A percentile compares a stretch with the other conserved stretches of the same genome.
Conservation (phyloP, 2,888 invertebrate species). For the Pecten maximus region DNA sequence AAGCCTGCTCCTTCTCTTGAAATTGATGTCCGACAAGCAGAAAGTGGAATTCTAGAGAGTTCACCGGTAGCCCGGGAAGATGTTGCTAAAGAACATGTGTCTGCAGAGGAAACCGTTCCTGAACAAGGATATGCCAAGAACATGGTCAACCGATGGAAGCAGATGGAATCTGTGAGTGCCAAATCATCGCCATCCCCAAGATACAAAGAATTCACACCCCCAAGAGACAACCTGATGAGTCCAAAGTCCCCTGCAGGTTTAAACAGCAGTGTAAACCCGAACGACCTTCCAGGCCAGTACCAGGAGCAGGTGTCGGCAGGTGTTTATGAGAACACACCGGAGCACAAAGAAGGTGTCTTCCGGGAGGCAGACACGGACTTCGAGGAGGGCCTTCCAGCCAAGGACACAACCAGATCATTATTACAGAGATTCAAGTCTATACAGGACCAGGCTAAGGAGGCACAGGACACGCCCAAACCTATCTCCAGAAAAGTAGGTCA, state of each 20-base stretch:
- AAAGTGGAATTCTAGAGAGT: slow-evolving; percentile 76
- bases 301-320: slow-evolving; percentile 66
- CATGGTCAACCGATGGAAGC: slow-evolving; percentile 93
- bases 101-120: slow-evolving; percentile 75
- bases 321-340: slow-evolving; percentile 76
- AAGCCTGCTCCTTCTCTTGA: slow-evolving; percentile 62
- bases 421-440: slow-evolving; percentile 94
- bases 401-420: slow-evolving; percentile 92
- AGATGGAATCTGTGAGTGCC: slow-evolving; percentile 85
- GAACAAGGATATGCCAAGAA: slow-evolving; percentile 89
- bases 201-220: slow-evolving; percentile 77
- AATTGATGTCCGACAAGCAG: slow-evolving; percentile 61
- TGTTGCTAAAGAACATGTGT: slow-evolving; percentile 83
- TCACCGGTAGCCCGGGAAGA: slow-evolving; percentile 72
- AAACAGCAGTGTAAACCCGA: slow-evolving; percentile 70
- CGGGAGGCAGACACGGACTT: slow-evolving; percentile 81
- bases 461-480: slow-evolving; percentile 66
- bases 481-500: slow-evolving; percentile 70
- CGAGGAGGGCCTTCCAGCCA: slow-evolving; percentile 80
- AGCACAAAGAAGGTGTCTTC: slow-evolving; percentile 81
- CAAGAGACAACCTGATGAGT: slow-evolving; percentile 72
- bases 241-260: slow-evolving; percentile 71
- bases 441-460: slow-evolving; percentile 82
- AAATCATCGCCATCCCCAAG: slow-evolving; percentile 64
- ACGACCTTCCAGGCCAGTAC: slow-evolving; percentile 76